These are phyloP conservation scores for Hippopotamyrus pictus DNA, from an alignment of 2,797 vertebrate genomes.

Conservation along the genomic window DNA sequence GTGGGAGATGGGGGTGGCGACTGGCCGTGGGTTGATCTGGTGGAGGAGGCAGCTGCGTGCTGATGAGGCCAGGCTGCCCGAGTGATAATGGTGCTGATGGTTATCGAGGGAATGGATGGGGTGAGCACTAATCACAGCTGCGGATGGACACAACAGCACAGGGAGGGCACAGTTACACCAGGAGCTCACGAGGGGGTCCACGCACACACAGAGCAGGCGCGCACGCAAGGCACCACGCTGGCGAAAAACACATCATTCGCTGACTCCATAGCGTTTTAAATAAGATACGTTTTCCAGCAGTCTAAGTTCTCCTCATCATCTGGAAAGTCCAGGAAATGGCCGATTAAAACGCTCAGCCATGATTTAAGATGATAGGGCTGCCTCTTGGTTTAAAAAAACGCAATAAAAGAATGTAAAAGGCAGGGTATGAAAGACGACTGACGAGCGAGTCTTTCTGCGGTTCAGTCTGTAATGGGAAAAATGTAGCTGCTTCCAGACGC, in stretches of 20 bases:
- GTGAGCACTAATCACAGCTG: constrained; percentile 99
- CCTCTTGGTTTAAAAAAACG: background rate
- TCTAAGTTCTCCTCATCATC: background rate
- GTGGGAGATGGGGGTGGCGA: constrained; percentile 80
- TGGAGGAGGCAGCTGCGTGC: constrained; percentile 89
- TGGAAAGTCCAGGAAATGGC: background rate
- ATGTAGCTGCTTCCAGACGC: background rate
- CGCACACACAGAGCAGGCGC: background rate
- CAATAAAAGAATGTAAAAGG: background rate
- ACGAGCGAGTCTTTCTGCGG: background rate
- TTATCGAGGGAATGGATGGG: constrained; percentile 99
- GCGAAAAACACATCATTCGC: background rate
- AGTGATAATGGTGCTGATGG: constrained; percentile 99
- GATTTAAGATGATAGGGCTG: background rate
- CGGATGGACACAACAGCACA: constrained; percentile 77
- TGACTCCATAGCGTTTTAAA: background rate
- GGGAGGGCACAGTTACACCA: constrained; percentile 55
- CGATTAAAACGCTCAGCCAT: background rate
- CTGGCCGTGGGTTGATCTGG: constrained; percentile 72
- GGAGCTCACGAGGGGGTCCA: constrained; percentile 24
- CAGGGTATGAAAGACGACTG: background rate
- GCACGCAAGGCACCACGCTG: background rate
- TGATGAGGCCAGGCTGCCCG: constrained; percentile 89
- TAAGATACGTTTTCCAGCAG: background rate
- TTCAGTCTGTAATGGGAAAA: background rate